Base-by-base conservation (phyloP, 2,113 vertebrate species). In the Calidris pygmaea region DNA sequence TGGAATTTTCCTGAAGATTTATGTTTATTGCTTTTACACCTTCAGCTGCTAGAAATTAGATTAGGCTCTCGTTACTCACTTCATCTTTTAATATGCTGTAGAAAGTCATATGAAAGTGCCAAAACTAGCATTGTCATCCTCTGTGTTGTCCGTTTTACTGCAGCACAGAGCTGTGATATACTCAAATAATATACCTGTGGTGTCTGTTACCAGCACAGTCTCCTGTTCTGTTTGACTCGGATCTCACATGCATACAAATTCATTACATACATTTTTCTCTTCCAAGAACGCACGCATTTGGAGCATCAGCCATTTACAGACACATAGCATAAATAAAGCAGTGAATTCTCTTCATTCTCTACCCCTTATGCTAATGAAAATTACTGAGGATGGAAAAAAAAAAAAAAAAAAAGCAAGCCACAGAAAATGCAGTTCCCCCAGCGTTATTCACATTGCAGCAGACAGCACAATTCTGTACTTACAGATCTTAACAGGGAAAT, bases 121-220 rank as follows among this genome's bases (percentile, higher is more conserved):
- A 74, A 91, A 97, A 98, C 97, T 52, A 97, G 97, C 97, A 95
- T 55, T 92, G 97, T 97, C 97, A 97, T 97, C 85, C 74, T 94
- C 79, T 21, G 7, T 92, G 92, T 32, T 91, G 93, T 72, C 93
- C 9, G 43, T 96, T 90, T 53, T 75, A 88, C 96, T 96, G 96
- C 97, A 97, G 92, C 93, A 94, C 45, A 47, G 79, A 89, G 78
- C 85, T 45, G 71, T 7, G 89, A 43, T 16, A 70, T 24, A 41
- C 68, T 68, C 89, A 77, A 21, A n/a, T 7, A 20, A 87, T 68
- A 53, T 24, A 95, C 96, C 97, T 98, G 96, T 85, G 91, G 67
- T 97, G 86, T 79, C 93, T 52, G 52, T 48, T 88, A 37, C 80
- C 26, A 91, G 85, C 91, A 59, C 48, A 37, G 74, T 1, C 85